phyloP scores from a whole-genome alignment of 2,888 invertebrate species.

The Blomia tropicalis region DNA sequence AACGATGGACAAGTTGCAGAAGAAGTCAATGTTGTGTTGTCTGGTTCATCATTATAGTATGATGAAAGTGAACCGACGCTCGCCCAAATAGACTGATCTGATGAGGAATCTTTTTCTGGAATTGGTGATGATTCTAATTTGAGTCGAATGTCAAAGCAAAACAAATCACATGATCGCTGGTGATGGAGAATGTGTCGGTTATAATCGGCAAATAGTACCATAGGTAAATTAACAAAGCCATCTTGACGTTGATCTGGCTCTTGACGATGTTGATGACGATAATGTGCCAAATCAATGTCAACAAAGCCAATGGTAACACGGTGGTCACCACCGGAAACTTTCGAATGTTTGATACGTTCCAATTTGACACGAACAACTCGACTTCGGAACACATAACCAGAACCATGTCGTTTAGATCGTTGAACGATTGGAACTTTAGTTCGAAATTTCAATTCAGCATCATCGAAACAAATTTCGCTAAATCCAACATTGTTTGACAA shows the following conservation, averaged over 20 bases:
- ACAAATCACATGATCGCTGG: not conserved
- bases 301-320: conserved; percentile 1
- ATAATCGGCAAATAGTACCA: not conserved
- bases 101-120: not conserved
- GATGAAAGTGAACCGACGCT: not conserved
- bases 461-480: conserved; percentile 3
- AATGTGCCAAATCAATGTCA: not conserved
- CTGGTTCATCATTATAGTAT: too few relatives aligned
- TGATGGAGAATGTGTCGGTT: not conserved
- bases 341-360: not conserved
- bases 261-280: not conserved
- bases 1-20: not conserved
- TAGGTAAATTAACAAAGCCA: not conserved
- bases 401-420: not conserved
- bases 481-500: not conserved
- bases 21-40: not conserved
- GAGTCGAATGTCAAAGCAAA: conserved; percentile 1
- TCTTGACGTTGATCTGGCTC: not conserved
- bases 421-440: not conserved
- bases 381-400: not conserved
- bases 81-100: not conserved
- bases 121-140: not conserved
- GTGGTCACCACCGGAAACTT: too few relatives aligned
- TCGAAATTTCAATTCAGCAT: not conserved
- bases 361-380: conserved; percentile 1